These are phyloP conservation scores for Aphaenogaster floridana DNA, from an alignment of 1,140 invertebrate species.

Conservation along the genomic window DNA sequence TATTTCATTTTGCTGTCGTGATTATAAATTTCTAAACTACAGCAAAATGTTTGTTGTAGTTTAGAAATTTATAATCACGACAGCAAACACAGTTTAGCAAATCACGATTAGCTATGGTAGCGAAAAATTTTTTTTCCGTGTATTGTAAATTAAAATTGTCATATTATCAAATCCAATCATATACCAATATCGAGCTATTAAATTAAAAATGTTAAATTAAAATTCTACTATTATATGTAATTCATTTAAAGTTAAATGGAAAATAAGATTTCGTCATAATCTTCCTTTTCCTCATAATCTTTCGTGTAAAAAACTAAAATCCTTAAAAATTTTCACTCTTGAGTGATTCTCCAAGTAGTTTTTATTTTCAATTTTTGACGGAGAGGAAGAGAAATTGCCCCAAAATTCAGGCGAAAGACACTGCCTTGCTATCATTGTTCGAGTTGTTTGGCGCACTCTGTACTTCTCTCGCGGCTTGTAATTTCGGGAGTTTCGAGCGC, in stretches of 20 bases:
- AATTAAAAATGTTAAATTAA: not conserved
- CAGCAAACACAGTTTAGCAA: too few species aligned
- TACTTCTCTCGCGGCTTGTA: slow-evolving; percentile 40
- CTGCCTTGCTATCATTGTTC: slow-evolving; percentile 13
- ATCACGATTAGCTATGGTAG: too few species aligned
- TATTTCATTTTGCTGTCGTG: too few species aligned
- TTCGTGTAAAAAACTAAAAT: not conserved
- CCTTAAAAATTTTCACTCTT: not conserved
- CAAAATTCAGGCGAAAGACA: slow-evolving; percentile 20
- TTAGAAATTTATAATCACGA: too few species aligned
- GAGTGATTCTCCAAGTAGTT: not conserved
- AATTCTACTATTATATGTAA: not conserved
- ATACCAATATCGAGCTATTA: not conserved
- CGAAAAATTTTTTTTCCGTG: too few species aligned
- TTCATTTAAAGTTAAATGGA: not conserved
- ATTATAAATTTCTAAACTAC: too few species aligned
- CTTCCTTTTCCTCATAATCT: not conserved
- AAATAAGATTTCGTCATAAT: not conserved
- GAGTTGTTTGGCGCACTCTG: slow-evolving; percentile 35
- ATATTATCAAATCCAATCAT: not conserved
- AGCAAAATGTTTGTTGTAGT: too few species aligned
- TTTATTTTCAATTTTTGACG: slow-evolving; percentile 33
- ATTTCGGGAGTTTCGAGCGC: slow-evolving; percentile 36
- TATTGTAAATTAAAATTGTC: not conserved
- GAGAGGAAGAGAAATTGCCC: not conserved